A percentile compares a stretch with the other conserved stretches of the same genome.
Evolutionary conservation across 2,797 vertebrate species (phyloP).

Genomic region (Nannoperca obscura): DNA sequence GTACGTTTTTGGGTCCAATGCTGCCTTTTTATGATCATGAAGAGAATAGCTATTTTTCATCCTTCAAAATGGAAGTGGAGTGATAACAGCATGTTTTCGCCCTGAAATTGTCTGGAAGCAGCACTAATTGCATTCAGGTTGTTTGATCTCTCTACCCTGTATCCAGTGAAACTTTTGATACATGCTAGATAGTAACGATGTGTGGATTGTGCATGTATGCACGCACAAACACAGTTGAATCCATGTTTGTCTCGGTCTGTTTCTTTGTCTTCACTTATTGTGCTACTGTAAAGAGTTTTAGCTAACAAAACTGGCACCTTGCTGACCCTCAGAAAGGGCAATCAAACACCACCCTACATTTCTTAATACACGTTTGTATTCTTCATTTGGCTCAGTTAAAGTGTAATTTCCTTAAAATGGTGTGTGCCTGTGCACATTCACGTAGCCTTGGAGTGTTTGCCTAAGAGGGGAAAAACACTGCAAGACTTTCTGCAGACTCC

Average conservation of each 20-base stretch:
- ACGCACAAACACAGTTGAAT: constrained; percentile 9
- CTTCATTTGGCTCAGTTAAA: constrained; percentile 7
- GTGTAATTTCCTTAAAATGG: constrained; percentile 41
- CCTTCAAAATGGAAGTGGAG: constrained; percentile 43
- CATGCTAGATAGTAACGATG: constrained; percentile 30
- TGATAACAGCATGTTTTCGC: constrained; percentile 51
- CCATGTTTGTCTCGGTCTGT: constrained; percentile 11
- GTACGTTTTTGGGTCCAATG: constrained; percentile 27
- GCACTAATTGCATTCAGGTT: constrained; percentile 62
- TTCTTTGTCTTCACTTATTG: constrained; percentile 11
- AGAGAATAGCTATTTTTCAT: constrained; percentile 43
- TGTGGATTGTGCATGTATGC: constrained; percentile 6
- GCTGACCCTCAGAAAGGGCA: constrained; percentile 41
- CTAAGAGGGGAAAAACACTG: constrained; percentile 57
- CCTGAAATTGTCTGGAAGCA: constrained; percentile 58
- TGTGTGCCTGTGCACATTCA: constrained; percentile 27
- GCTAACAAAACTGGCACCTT: constrained; percentile 35
- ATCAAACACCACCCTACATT: constrained; percentile 18
- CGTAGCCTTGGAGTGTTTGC: constrained; percentile 54
- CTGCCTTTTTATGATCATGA: constrained; percentile 58
- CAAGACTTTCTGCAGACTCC: constrained; percentile 49
- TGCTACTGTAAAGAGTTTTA: constrained; percentile 29
- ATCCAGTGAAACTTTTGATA: constrained; percentile 40
- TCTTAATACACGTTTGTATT: constrained; percentile 20
- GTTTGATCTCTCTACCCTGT: constrained; percentile 56